Base-by-base conservation (phyloP, 2,888 invertebrate genomes). In the Theodoxus fluviatilis region DNA sequence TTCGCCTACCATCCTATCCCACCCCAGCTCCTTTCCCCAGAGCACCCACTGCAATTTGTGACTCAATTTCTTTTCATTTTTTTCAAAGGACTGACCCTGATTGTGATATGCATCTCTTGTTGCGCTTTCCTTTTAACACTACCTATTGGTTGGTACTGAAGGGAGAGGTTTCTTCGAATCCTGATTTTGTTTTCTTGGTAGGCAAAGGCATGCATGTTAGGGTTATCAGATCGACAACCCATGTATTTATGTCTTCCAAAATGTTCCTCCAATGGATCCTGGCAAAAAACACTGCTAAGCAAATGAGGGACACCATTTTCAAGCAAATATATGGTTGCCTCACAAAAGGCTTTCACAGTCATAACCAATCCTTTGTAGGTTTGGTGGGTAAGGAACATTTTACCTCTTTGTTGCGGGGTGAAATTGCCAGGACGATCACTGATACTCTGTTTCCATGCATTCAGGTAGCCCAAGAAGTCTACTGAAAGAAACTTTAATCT, bases 301-400 rank as follows among this genome's bases (percentile, higher is more conserved):
- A 69, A 25, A 33, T 63, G 63, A n/a, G 43, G 47, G 28, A 69
- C 69, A 6, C 63, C 69, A 63, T 47, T 47, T 3, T 43, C n/a
- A 2, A 63, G 64, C 7, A 64, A 33, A 35, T 49, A 69, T 9
- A 18, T 31, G 15, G 43, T 22, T 12, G 25, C 35, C 31, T 63
- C 69, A 15, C 18, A 6, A 31, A 69, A 63, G 18, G 69, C n/a
- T 7, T 38, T 43, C 3, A 69, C 3, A 18, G 52, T 69, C 52
- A 61, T 69, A 12, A n/a, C 22, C 52, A 69, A 33, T 18, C 49
- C 49, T 49, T 31, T 66, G 28, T 47, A 33, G 9, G 69, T 69
- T 49, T 68, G 68, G n/a, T 68, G 68, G 6, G 59, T 68, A 0
- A 68, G n/a, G 43, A 59, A 61, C 68, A 68, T 68, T 7, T 68